Evolutionary conservation across 2,797 vertebrate species (phyloP), one percentile per base, ranked within the genome.

Genomic region (Crypturellus tataupa): DNA sequence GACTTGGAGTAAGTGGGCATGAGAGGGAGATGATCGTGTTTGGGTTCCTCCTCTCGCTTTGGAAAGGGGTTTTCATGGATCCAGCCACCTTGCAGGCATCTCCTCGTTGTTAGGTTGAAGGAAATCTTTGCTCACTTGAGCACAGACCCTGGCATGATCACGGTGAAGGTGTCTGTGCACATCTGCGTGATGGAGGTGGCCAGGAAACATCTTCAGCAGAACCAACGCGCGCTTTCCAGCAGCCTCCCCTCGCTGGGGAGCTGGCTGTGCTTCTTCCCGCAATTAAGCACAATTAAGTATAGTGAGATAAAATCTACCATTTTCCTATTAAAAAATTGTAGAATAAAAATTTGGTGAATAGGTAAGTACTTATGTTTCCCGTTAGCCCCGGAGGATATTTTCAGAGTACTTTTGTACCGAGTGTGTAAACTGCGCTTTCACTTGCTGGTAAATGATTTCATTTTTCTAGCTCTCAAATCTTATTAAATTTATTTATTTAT

Each of bases 391-490:
- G 88, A 93, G 95, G 93, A 83, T 10, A 1, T 92, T 89, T 92
- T 90, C 65, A 91, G 94, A 94, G 86, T 93, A 95, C 84, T 87
- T 96, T 85, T 3, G 15, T 89, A 70, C 56, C 42, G 80, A 92
- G 53, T 73, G 46, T 92, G 65, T 89, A 84, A 93, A 71, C 88
- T 95, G 86, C 42, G 92, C 64, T 93, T 79, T 35, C 49, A 35
- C 35, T 81, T 0, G 0, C 72, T 95, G 90, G 92, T 85, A 96
- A 97, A 93, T 65, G 2, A 76, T 91, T 95, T 91, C 58, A 29
- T 73, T 93, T 90, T 91, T 94, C 83, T 37, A 58, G 31, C 49
- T 91, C 93, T 97, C 84, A 91, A 31, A 75, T 97, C 96, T 96
- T 96, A 97, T 97, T 96, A 92, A 95, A 96, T 95, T 14, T 15